phyloP scores from a whole-genome alignment of 2,888 invertebrate species.

The Morpho helenor region DNA sequence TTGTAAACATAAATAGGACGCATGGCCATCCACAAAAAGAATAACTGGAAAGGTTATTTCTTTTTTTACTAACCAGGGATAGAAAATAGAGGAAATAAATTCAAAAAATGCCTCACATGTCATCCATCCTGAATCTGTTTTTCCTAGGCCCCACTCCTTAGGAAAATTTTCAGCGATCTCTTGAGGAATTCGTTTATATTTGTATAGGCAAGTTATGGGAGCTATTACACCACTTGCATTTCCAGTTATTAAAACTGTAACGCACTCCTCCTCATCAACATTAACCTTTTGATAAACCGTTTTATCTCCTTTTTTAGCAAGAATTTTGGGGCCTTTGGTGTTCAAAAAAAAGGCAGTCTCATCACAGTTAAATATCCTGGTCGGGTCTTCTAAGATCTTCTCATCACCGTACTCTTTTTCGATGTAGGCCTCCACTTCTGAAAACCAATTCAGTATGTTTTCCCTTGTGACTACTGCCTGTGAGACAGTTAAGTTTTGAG shows the following conservation, averaged over 20 bases:
- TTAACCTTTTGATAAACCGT: slow-evolving; percentile 29
- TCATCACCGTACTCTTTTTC: slow-evolving; percentile 22
- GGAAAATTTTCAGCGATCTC: slow-evolving; percentile 26
- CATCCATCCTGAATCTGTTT: slow-evolving; percentile 56
- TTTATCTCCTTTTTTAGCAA: slow-evolving; percentile 28
- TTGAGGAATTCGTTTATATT: slow-evolving; percentile 23
- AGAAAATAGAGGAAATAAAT: no score
- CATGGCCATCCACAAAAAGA: no score
- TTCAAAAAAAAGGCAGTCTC: slow-evolving; percentile 31
- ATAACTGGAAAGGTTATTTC: no score
- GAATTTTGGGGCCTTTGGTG: slow-evolving; percentile 21
- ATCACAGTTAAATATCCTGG: slow-evolving; percentile 24
- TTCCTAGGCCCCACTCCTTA: slow-evolving; percentile 41
- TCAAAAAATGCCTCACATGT: slow-evolving; percentile 47
- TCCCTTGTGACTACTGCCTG: slow-evolving; percentile 27
- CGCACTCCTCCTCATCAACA: slow-evolving; percentile 29
- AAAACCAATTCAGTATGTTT: slow-evolving; percentile 29
- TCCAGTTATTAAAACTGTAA: slow-evolving; percentile 28
- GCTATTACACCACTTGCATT: slow-evolving; percentile 26
- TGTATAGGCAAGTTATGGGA: slow-evolving; percentile 23
- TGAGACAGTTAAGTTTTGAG: slow-evolving; percentile 31
- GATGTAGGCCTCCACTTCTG: slow-evolving; percentile 25
- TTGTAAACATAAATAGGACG: no score
- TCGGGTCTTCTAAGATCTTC: slow-evolving; percentile 23
- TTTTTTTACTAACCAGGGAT: no score